phyloP scores from a whole-genome alignment of 2,888 invertebrate species.

The Folsomia manolachei region DNA sequence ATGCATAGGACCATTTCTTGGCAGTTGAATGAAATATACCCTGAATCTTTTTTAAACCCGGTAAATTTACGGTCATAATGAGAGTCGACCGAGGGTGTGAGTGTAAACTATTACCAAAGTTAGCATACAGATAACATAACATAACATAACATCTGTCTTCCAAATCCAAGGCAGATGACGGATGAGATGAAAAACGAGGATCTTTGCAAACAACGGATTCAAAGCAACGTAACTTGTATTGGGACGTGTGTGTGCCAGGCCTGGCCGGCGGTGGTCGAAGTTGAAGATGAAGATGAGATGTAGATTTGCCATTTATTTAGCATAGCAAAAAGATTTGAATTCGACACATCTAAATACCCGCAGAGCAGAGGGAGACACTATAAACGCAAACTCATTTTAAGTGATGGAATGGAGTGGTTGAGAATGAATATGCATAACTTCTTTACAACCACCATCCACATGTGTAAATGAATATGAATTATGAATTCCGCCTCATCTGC shows the following conservation, averaged over 20 bases:
- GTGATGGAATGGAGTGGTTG: too few species aligned
- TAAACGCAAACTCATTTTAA: too few species aligned
- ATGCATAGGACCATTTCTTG: neutral
- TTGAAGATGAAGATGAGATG: neutral
- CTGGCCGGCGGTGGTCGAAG: neutral
- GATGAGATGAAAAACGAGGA: neutral
- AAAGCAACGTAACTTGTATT: neutral
- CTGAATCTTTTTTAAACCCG: neutral
- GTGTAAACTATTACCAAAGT: neutral
- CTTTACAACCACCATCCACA: neutral
- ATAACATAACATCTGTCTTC: neutral
- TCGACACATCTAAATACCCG: slow-evolving; percentile 10
- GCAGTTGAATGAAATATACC: neutral
- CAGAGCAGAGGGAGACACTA: neutral
- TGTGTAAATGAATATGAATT: slow-evolving; percentile 17
- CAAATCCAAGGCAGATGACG: slow-evolving; percentile 2
- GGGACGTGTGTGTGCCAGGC: neutral
- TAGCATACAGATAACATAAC: too few species aligned
- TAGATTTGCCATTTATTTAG: neutral
- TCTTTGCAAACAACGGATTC: neutral
- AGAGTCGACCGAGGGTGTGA: neutral
- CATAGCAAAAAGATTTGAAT: slow-evolving; percentile 1
- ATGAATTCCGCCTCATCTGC: slow-evolving; percentile 14
- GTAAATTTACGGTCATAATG: neutral
- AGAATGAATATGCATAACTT: slow-evolving; percentile 1